Evolutionary conservation across 1,140 invertebrate genomes (phyloP).

Genomic region (Drosophila aff.): DNA sequence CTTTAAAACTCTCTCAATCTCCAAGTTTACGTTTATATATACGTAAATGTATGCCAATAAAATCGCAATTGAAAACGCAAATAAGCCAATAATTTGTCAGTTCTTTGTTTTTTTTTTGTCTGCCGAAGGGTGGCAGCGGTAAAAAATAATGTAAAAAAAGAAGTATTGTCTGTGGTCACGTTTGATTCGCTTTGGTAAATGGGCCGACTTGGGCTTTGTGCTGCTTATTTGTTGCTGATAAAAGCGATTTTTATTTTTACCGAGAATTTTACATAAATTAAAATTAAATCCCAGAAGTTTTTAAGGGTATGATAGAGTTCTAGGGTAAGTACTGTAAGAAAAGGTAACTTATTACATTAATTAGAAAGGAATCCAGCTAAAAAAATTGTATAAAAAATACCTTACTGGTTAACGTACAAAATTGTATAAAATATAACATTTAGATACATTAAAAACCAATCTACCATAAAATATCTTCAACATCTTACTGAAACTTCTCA

Average conservation of each 20-base stretch:
- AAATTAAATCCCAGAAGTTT: constrained; percentile 19
- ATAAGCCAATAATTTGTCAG: constrained; percentile 64
- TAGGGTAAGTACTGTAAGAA: no score
- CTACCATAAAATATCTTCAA: background rate
- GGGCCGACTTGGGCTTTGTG: constrained; percentile 45
- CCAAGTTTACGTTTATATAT: constrained; percentile 17
- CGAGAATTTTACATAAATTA: constrained; percentile 68
- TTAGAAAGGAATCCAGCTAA: background rate
- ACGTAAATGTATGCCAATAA: constrained; percentile 52
- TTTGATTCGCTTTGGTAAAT: constrained; percentile 64
- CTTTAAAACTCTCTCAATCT: constrained; percentile 31
- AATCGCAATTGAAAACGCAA: constrained; percentile 73
- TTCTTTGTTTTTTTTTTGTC: constrained; percentile 16
- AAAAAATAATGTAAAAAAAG: constrained; percentile 6
- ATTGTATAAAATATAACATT: background rate
- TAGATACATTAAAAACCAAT: background rate
- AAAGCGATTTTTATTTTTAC: constrained; percentile 47
- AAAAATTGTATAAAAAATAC: background rate
- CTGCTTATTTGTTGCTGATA: constrained; percentile 51
- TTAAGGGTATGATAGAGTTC: background rate
- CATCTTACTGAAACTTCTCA: no score
- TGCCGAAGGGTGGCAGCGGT: background rate
- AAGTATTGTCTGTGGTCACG: constrained; percentile 74
- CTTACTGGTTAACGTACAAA: no score
- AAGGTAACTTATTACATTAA: background rate